Evolutionary conservation across 1,140 invertebrate genomes (phyloP).

Genomic region (Drosophila grimshawi): DNA sequence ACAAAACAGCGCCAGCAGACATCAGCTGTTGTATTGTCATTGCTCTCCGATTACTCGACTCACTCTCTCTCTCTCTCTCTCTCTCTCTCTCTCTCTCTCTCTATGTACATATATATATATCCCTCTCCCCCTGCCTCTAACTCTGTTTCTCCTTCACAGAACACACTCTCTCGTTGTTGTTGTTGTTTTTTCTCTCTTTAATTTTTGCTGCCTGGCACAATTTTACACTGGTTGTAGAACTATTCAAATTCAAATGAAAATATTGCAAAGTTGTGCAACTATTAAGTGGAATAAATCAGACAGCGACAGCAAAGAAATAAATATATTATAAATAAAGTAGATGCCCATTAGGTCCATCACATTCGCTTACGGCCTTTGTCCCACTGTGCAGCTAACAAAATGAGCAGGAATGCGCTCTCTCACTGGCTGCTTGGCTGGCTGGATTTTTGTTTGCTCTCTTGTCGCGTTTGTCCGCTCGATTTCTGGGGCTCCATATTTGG

Average conservation of each 20-base stretch:
- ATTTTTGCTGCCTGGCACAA: not conserved
- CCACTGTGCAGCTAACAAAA: slow-evolving; percentile 37
- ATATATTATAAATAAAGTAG: not conserved
- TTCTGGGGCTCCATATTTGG: slow-evolving; percentile 38
- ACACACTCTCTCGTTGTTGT: not conserved
- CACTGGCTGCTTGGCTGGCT: not conserved
- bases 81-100: not conserved
- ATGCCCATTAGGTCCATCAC: not conserved
- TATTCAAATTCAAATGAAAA: not conserved
- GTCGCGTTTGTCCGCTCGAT: slow-evolving; percentile 24
- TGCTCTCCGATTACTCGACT: slow-evolving; percentile 17
- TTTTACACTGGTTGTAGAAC: not conserved
- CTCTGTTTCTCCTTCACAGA: no score
- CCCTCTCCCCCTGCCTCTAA: no score
- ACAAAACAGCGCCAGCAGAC: slow-evolving; percentile 19
- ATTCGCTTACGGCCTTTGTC: not conserved
- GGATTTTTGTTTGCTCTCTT: slow-evolving; percentile 11
- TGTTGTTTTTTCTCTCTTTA: not conserved
- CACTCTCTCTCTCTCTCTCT: slow-evolving; percentile 18
- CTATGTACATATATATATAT: not conserved
- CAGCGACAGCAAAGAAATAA: no score
- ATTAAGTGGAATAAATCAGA: no score
- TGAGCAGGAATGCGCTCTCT: slow-evolving; percentile 33
- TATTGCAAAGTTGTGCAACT: not conserved
- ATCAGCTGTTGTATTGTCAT: slow-evolving; percentile 46